Base-by-base conservation (phyloP, 2,797 vertebrate species). In the Clarias laeviceps region DNA sequence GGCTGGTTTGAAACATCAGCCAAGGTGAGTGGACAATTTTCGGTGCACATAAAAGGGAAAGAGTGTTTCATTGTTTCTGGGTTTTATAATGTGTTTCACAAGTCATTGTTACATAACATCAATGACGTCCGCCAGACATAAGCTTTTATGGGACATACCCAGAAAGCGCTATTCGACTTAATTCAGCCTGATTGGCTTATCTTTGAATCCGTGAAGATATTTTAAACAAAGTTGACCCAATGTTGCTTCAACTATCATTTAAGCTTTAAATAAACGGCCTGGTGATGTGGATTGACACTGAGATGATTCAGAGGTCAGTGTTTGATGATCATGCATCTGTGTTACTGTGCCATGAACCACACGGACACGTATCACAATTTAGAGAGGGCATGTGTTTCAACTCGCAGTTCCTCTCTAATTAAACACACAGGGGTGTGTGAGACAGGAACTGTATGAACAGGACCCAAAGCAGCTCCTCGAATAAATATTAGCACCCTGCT, bases 1-100 rank as follows among this genome's bases (percentile, higher is more conserved):
- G 92, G 93, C 89, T 96, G 94, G 91, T 96, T 92, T 54, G 94
- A 96, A 90, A 96, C 95, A 3, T 96, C 96, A 0, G 96, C 96
- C 57, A 96, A 95, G 93, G 96, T 94, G 72, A 89, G 86, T 62
- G 27, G 12, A 66, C 11, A 15, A 7, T 32, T 69, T 15, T 2
- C 50, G 15, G 27, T 29, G 14, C 56, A 68, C 5, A 7, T 27
- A 27, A 22, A 2, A 61, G 37, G 61, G 29, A 82, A 24, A 14
- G 59, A 50, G 50, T 7, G 11, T 76, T 66, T 64, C 7, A 20
- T 56, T 65, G 65, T 78, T 32, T 32, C 29, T 65, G 27, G 29
- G 8, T 32, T 27, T 65, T 54, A 77, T 65, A 24, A 77, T 5
- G 2, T 32, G 9, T 57, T 57, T 77, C 29, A 24, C 74, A 22